Conservation (phyloP, 1,140 invertebrate genomes). For the Rhizoglyphus robini region DNA sequence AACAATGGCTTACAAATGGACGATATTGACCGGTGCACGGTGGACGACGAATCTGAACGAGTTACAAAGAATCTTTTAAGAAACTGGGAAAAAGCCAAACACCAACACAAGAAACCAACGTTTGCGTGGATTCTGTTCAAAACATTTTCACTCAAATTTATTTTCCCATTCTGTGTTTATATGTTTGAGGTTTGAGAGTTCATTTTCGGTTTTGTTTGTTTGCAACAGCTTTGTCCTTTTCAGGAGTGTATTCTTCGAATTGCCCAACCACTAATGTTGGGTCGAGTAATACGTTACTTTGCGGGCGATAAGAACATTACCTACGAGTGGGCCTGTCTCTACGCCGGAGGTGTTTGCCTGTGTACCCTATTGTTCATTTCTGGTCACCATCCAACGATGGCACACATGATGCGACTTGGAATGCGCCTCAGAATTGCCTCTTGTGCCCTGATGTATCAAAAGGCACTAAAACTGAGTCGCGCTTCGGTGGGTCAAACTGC, state of each 20-base stretch:
- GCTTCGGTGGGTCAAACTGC: conserved; percentile 53
- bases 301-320: neutral
- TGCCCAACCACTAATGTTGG: conserved; percentile 30
- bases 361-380: conserved; percentile 47
- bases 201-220: no score
- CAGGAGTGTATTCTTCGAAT: conserved; percentile 35
- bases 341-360: conserved; percentile 25
- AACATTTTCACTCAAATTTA: neutral
- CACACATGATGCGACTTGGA: conserved; percentile 22
- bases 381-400: conserved; percentile 42
- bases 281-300: conserved; percentile 22
- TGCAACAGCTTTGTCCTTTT: no score
- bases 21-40: conserved; percentile 6
- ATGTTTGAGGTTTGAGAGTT: no score
- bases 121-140: neutral
- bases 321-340: conserved; percentile 3
- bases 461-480: conserved; percentile 39
- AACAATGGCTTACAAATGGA: conserved; percentile 7
- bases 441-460: conserved; percentile 42
- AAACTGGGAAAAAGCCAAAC: neutral
- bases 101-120: neutral
- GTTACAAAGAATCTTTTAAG: no score
- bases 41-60: conserved; percentile 8
- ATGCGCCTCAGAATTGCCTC: conserved; percentile 43
- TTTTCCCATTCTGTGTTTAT: conserved; percentile 2